A percentile compares a stretch with the other conserved stretches of the same genome.
These are phyloP conservation scores for Danionella cerebrum DNA, from an alignment of 2,113 vertebrate species.

Conservation along the genomic window DNA sequence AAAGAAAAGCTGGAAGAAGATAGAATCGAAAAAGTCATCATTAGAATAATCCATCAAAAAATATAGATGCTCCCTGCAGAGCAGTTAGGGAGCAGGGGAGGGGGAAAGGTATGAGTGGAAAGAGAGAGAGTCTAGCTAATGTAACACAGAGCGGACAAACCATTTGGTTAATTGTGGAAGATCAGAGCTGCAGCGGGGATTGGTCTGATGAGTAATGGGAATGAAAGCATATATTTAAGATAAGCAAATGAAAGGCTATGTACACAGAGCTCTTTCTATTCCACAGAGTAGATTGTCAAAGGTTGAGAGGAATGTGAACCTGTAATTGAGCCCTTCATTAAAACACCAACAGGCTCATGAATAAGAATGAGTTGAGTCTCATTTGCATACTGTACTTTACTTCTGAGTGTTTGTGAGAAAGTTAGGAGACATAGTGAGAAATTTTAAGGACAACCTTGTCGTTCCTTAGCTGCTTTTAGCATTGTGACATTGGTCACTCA, in stretches of 20 bases:
- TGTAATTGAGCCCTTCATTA: constrained; percentile 3
- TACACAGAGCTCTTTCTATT: neutral
- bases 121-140: neutral
- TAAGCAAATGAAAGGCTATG: neutral
- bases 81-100: neutral
- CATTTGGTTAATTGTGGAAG: constrained; percentile 17
- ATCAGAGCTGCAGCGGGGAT: neutral
- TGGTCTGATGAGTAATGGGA: neutral
- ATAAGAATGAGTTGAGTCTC: neutral
- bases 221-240: neutral
- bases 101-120: neutral
- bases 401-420: neutral
- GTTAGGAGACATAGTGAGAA: neutral
- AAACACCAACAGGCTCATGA: constrained; percentile 11
- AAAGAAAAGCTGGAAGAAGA: constrained; percentile 1
- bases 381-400: neutral
- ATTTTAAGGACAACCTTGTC: too few species aligned
- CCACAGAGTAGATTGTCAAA: neutral
- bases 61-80: constrained; percentile 11
- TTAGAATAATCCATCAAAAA: constrained; percentile 24
- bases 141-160: constrained; percentile 10
- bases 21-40: constrained; percentile 23
- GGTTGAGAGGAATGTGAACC: neutral
- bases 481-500: too few species aligned
- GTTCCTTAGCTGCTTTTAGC: too few species aligned